A percentile compares a stretch with the other conserved stretches of the same genome.
phyloP scores from a whole-genome alignment of 1,140 invertebrate species.

The Phymastichus coffea region DNA sequence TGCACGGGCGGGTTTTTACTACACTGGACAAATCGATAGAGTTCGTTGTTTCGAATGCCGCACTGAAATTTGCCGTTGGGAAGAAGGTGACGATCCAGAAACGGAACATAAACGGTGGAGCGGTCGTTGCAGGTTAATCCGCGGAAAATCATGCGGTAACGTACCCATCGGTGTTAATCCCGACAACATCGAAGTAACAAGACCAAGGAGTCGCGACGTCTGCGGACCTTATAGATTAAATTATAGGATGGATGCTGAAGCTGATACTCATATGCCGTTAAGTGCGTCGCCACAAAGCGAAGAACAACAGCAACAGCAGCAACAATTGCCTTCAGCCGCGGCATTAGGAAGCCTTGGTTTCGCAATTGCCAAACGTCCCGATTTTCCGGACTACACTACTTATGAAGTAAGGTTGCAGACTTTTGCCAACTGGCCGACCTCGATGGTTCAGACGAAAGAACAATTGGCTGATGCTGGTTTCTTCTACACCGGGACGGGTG shows the following conservation, averaged over 20 bases:
- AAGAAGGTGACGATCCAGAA: conserved; percentile 74
- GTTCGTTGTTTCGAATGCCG: conserved; percentile 86
- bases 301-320: conserved; percentile 55
- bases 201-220: conserved; percentile 57
- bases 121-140: conserved; percentile 73
- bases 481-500: conserved; percentile 82
- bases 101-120: conserved; percentile 80
- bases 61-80: conserved; percentile 80
- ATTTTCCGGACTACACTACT: conserved; percentile 65
- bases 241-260: conserved; percentile 48
- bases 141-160: conserved; percentile 63
- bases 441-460: conserved; percentile 73
- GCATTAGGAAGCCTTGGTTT: conserved; percentile 40
- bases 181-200: conserved; percentile 34
- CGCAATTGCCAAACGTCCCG: conserved; percentile 52
- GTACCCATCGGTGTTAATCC: conserved; percentile 58
- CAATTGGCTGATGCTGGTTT: conserved; percentile 84
- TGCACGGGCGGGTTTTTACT: conserved; percentile 82
- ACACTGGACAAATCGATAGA: conserved; percentile 64
- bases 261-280: conserved; percentile 32
- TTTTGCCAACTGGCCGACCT: conserved; percentile 74
- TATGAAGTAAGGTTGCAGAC: conserved; percentile 68
- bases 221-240: conserved; percentile 62
- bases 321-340: conserved; percentile 39
- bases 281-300: conserved; percentile 27